phyloP scores from a whole-genome alignment of 1,140 invertebrate genomes.

The Bacillus rossius region DNA sequence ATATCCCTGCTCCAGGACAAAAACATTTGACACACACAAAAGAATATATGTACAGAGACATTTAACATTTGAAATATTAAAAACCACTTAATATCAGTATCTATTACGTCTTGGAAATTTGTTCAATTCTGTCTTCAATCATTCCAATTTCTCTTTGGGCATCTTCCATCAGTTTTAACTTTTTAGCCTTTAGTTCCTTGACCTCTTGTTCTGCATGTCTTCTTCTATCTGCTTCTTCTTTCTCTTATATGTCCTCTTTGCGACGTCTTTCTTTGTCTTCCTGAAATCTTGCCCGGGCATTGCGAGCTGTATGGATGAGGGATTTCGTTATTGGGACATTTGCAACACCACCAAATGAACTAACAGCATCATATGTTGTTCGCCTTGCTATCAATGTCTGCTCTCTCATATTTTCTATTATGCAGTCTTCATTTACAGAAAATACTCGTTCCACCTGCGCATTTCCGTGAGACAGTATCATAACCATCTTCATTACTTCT shows the following conservation, averaged over 20 bases:
- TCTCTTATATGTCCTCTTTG: slow-evolving; percentile 6
- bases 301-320: slow-evolving; percentile 12
- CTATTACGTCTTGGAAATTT: too few species aligned
- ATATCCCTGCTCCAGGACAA: too few species aligned
- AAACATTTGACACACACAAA: too few species aligned
- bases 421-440: slow-evolving; percentile 24
- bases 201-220: too few species aligned
- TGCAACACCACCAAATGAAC: not conserved
- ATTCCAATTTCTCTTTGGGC: too few species aligned
- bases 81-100: too few species aligned
- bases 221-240: too few species aligned
- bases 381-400: slow-evolving; percentile 20
- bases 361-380: slow-evolving; percentile 19
- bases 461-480: slow-evolving; percentile 20
- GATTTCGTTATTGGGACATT: slow-evolving; percentile 7
- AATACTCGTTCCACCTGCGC: slow-evolving; percentile 23
- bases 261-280: slow-evolving; percentile 3
- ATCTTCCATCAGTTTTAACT: too few species aligned
- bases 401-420: slow-evolving; percentile 21
- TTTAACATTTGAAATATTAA: too few species aligned
- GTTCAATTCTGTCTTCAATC: too few species aligned
- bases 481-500: not conserved
- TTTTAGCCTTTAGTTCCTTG: too few species aligned
- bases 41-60: too few species aligned
- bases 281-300: slow-evolving; percentile 12